Evolutionary conservation across 2,888 invertebrate species (phyloP).

Genomic region (Tipula vernalis): DNA sequence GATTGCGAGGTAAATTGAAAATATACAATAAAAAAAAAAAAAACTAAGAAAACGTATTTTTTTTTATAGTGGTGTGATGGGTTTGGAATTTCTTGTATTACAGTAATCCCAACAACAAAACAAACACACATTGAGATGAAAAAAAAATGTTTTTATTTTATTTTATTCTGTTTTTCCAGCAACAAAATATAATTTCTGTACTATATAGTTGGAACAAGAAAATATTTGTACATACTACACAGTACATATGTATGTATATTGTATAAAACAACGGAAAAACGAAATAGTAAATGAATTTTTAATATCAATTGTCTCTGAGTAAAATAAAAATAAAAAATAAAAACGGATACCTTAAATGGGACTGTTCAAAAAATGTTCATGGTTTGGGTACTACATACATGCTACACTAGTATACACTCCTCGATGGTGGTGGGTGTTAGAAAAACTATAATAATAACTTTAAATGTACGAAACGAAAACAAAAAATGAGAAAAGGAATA

Average conservation of each 20-base stretch:
- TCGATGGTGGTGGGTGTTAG: not conserved
- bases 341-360: not conserved
- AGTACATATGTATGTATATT: not conserved
- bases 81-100: not conserved
- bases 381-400: not conserved
- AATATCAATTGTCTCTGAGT: slow-evolving; percentile 16
- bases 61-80: not conserved
- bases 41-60: not conserved
- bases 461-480: not conserved
- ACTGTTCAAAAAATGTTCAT: not conserved
- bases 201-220: not conserved
- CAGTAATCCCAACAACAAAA: not conserved
- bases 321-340: slow-evolving; percentile 7
- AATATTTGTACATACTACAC: not conserved
- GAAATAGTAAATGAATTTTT: slow-evolving; percentile 16
- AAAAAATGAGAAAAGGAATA: not conserved
- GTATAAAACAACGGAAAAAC: not conserved
- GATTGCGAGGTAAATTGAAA: not conserved
- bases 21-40: not conserved
- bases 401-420: not conserved
- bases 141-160: not conserved
- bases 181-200: not conserved
- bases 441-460: slow-evolving; percentile 4
- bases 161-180: not conserved
- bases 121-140: not conserved